Evolutionary conservation across 2,888 invertebrate genomes (phyloP), one percentile per base, ranked within the genome.

Genomic region (Mamestra brassicae): DNA sequence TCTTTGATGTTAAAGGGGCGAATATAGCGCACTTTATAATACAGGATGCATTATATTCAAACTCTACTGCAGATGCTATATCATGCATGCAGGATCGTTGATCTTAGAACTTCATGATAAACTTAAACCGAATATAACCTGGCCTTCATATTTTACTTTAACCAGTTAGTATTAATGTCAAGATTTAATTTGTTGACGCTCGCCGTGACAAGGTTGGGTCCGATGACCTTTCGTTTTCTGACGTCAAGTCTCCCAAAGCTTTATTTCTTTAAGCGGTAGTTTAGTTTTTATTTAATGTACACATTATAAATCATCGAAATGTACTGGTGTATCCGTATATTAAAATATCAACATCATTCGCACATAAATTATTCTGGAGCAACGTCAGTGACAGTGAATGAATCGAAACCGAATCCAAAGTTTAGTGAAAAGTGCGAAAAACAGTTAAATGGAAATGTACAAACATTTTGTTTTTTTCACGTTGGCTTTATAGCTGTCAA

Each of bases 1-100:
- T 81, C 88, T 90, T 90, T 90, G 90, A 90, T 90, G 87, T 89
- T 70, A 62, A 80, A 85, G 81, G 78, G 68, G 85, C 72, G 86
- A 83, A 78, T 84, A 76, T 80, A 81, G 81, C 81, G 81, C 83
- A 85, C 83, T 85, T 82, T 85, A 78, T 85, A 85, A 76, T 84
- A 81, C 85, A 81, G 84, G 80, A 85, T 87, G 86, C 81, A 84
- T 83, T 76, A 81, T 83, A 81, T 81, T 77, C 74, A 84, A 79
- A 82, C 67, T 82, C 68, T 64, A 80, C 74, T 54, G 75, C 71
- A 64, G 63, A 72, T 67, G 64, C 62, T 50, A 63, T 76, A 78
- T 74, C 69, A 62, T 70, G 73, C 61, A 71, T 15, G 70, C 36
- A 60, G 61, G 64, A 74, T 71, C 67, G 67, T 69, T 83, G 80